These are phyloP conservation scores for Neofelis nebulosa DNA, from an alignment of 2,113 vertebrate genomes.

Conservation along the genomic window DNA sequence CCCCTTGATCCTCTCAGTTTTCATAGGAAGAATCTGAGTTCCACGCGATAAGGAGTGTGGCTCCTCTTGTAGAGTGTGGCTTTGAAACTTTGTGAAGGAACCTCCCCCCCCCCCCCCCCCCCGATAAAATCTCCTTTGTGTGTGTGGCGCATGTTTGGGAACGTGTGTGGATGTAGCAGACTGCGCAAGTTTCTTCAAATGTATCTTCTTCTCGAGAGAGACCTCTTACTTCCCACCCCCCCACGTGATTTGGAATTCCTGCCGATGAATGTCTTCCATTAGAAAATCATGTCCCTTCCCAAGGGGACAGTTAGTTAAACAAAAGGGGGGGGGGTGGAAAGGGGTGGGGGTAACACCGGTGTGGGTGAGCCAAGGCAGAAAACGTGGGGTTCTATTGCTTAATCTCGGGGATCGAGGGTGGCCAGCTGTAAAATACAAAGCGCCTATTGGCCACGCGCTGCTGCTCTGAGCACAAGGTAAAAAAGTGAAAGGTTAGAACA, in stretches of 20 bases:
- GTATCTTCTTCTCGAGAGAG: neutral
- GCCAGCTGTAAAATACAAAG: neutral
- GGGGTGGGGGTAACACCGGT: neutral
- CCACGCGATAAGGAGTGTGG: neutral
- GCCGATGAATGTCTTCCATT: neutral
- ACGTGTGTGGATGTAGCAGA: neutral
- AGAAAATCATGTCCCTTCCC: neutral
- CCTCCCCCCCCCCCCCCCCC: neutral
- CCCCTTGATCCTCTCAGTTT: neutral
- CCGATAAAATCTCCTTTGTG: neutral
- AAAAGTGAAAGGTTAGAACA: constrained; percentile 25
- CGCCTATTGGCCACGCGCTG: neutral
- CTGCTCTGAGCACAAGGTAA: constrained; percentile 19
- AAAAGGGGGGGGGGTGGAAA: neutral
- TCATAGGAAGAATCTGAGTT: neutral
- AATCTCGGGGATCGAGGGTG: neutral
- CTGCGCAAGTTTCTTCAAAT: neutral
- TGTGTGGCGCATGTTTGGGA: neutral
- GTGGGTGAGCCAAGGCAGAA: neutral
- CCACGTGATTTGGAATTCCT: constrained; percentile 28
- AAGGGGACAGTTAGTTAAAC: neutral
- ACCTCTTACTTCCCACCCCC: neutral
- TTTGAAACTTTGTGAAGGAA: neutral
- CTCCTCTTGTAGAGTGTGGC: neutral
- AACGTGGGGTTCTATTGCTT: neutral